Evolutionary conservation across 2,113 vertebrate genomes (phyloP).

Genomic region (Monopterus albus): DNA sequence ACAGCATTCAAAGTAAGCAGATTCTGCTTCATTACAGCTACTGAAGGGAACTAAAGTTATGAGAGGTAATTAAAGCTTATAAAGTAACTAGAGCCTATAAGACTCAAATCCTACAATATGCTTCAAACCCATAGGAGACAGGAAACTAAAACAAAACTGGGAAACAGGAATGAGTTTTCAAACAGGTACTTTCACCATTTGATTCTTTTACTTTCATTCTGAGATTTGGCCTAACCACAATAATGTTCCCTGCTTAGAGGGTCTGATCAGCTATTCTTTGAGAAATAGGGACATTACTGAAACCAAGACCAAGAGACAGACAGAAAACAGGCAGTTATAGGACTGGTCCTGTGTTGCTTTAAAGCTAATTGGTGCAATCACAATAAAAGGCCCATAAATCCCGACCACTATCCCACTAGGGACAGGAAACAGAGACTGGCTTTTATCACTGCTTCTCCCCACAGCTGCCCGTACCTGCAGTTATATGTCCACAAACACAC

Average conservation of each 20-base stretch:
- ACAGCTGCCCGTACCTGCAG: conserved; percentile 50
- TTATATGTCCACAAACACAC: conserved; percentile 31
- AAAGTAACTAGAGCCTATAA: too few relatives aligned
- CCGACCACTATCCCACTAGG: conserved; percentile 68
- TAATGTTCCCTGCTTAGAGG: background rate
- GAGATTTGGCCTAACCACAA: background rate
- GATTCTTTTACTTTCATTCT: conserved; percentile 14
- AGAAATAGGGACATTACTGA: background rate
- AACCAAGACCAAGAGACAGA: conserved; percentile 31
- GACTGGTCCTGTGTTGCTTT: conserved; percentile 49
- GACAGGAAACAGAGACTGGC: conserved; percentile 74
- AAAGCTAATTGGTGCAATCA: conserved; percentile 74
- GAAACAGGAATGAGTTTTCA: background rate
- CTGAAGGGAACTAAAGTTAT: too few relatives aligned
- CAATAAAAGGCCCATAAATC: conserved; percentile 78
- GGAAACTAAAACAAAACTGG: conserved; percentile 8
- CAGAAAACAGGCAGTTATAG: conserved; percentile 42
- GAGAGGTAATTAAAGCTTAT: too few relatives aligned
- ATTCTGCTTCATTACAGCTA: too few relatives aligned
- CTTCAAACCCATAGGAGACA: background rate
- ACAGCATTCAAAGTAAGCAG: too few relatives aligned
- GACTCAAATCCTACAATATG: too few relatives aligned
- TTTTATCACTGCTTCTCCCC: conserved; percentile 62
- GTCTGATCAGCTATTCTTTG: background rate
- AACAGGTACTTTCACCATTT: background rate